Evolutionary conservation across 1,140 invertebrate genomes (phyloP), one percentile per base, ranked within the genome.

Genomic region (Thrips palmi): DNA sequence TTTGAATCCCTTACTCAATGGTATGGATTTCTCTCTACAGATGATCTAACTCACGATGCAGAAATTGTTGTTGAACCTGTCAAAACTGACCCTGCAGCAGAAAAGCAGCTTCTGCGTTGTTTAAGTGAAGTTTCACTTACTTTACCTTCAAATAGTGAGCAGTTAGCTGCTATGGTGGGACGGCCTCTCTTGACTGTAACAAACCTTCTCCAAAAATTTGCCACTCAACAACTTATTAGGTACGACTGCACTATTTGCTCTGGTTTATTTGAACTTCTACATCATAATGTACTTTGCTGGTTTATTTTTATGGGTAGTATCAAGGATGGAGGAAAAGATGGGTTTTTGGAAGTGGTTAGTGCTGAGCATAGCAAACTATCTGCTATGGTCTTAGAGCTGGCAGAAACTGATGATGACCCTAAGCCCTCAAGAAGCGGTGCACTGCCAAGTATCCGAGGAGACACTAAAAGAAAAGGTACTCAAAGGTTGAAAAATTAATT

Each of bases 181-280:
- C 32, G 27, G 62, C 74, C 8, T 61, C 64, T 20, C 67, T 76
- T 49, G 54, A 65, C 72, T 46, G 65, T 88, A 12, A 70, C 75
- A 43, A 78, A 80, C 59, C 65, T 92, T 33, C 53, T 93, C 0
- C 71, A 83, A 45, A 93, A 92, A 55, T 78, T 93, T 62, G 74
- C 83, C 7, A 71, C 77, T 25, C 87, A 91, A 56, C 79, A 85
- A 47, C 60, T 92, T 12, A 80, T 93, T 42, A 77, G 40, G 64
- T 67, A 51, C n/a, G n/a, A 44, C 43, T 58, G 42, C 47, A 48
- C 53, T 37, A 18, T 35, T 34, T 19, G 21, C 2, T 23, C 8
- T 12, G 33, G 17, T 12, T 15, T 36, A 2, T 15, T 33, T 33
- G 8, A 33, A 27, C 31, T 37, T 38, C 14, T 29, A 40, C 10